A percentile compares a stretch with the other conserved stretches of the same genome.
Conservation (phyloP, 2,888 invertebrate species). For the Cephus pygmeus region DNA sequence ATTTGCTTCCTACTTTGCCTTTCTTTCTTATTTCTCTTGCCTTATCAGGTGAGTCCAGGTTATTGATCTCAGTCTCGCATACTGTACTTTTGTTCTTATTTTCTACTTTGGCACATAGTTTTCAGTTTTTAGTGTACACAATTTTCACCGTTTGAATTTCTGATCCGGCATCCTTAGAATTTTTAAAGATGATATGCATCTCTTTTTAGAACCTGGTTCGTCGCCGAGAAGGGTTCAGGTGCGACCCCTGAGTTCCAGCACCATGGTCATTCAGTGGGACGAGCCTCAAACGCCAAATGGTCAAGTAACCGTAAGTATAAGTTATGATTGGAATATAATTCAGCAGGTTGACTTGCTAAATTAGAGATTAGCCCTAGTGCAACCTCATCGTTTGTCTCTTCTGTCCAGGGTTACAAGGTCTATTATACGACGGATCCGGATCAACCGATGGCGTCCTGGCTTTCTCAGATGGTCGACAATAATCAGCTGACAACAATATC, state of each 20-base stretch:
- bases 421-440: constrained; percentile 93
- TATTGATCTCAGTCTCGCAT: neutral
- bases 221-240: constrained; percentile 95
- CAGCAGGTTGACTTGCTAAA: neutral
- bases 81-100: neutral
- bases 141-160: neutral
- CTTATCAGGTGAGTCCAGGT: neutral
- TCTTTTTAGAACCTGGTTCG: constrained; percentile 88
- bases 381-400: neutral
- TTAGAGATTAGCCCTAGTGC: neutral
- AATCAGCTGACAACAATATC: constrained; percentile 93
- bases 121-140: neutral
- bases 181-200: neutral
- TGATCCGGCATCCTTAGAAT: neutral
- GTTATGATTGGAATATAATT: neutral
- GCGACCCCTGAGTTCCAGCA: constrained; percentile 91
- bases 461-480: constrained; percentile 93
- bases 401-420: constrained; percentile 91
- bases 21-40: neutral
- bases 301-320: constrained; percentile 87
- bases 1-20: neutral
- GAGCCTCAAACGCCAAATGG: constrained; percentile 98
- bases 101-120: constrained; percentile 10
- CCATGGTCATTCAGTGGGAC: constrained; percentile 98
- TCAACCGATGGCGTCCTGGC: constrained; percentile 89